Conservation (phyloP, 2,113 vertebrate genomes). For the Peromyscus californicus region DNA sequence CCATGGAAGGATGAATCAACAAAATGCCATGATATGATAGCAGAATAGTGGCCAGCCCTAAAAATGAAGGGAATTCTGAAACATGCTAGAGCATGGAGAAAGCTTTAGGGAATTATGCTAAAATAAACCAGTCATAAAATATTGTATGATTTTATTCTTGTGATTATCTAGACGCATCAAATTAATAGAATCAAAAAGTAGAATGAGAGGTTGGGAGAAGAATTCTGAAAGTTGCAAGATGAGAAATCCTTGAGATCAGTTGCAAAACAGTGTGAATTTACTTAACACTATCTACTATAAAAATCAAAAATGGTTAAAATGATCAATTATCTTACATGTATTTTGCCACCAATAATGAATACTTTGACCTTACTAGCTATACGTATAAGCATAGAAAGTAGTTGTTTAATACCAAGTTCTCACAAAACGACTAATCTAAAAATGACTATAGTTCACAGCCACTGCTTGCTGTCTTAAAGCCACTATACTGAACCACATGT, state of each 20-base stretch:
- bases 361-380: neutral
- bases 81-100: neutral
- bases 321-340: neutral
- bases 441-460: constrained; percentile 33
- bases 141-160: neutral
- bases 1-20: neutral
- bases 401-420: constrained; percentile 31
- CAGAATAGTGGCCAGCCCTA: neutral
- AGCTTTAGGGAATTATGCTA: neutral
- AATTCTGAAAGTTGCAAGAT: neutral
- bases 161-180: neutral
- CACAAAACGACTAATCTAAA: constrained; percentile 12
- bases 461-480: neutral
- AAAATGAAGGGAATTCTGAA: neutral
- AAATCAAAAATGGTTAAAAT: neutral
- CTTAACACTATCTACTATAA: neutral
- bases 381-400: neutral
- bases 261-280: neutral
- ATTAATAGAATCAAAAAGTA: neutral
- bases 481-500: neutral
- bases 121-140: neutral
- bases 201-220: neutral
- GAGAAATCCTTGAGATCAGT: neutral
- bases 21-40: neutral
- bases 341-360: neutral